Conservation (phyloP, 1,140 invertebrate genomes). For the Amyelois transitella region DNA sequence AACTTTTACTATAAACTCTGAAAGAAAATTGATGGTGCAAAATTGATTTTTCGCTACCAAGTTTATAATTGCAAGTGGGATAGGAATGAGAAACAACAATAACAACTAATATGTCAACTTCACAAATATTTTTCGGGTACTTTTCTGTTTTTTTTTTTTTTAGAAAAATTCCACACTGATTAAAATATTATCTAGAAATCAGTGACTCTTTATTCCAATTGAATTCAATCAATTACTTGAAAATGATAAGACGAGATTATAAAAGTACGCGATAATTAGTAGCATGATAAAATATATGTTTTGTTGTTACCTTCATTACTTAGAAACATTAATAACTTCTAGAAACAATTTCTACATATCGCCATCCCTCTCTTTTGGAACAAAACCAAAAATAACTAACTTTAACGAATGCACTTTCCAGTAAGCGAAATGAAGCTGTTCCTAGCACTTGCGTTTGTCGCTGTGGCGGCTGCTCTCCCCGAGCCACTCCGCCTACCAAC, state of each 20-base stretch:
- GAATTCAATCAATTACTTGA: background rate
- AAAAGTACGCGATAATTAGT: background rate
- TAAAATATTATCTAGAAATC: background rate
- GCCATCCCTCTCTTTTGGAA: background rate
- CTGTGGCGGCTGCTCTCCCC: constrained; percentile 30
- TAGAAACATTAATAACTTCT: too few relatives aligned
- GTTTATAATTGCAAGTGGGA: too few relatives aligned
- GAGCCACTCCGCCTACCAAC: constrained; percentile 9
- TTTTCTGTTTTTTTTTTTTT: too few relatives aligned
- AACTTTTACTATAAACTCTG: too few relatives aligned
- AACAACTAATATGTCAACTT: too few relatives aligned
- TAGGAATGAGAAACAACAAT: too few relatives aligned
- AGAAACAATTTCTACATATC: too few relatives aligned
- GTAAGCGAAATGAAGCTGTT: constrained; percentile 45
- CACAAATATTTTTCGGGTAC: too few relatives aligned
- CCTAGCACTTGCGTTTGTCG: constrained; percentile 33
- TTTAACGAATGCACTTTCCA: constrained; percentile 22
- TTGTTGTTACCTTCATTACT: background rate
- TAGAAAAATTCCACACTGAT: too few relatives aligned
- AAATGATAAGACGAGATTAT: background rate
- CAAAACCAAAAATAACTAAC: background rate
- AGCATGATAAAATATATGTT: background rate
- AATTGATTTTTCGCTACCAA: too few relatives aligned
- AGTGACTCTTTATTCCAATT: background rate
- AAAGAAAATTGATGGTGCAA: too few relatives aligned